Conservation (phyloP, 2,888 invertebrate genomes). For the Cryptosula pallasiana region DNA sequence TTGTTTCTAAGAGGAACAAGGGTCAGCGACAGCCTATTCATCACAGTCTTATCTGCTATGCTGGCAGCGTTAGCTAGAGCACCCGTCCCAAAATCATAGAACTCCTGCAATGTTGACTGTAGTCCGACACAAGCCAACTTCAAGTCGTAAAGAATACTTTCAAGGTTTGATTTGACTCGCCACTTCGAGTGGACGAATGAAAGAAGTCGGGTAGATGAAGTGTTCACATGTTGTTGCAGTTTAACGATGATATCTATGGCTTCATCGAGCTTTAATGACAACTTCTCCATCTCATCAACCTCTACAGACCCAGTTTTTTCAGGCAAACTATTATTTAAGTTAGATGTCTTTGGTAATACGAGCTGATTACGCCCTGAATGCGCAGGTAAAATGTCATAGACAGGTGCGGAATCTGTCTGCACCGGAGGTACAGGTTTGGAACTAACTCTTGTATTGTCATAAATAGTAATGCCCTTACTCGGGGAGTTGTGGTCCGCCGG, state of each 20-base stretch:
- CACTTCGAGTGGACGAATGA: constrained; percentile 66
- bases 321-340: not conserved
- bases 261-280: constrained; percentile 69
- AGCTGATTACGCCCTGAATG: not conserved
- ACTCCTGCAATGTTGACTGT: constrained; percentile 75
- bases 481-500: not conserved
- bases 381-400: not conserved
- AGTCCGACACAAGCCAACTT: constrained; percentile 73
- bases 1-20: constrained; percentile 39
- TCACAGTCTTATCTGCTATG: constrained; percentile 44
- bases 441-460: too few relatives aligned
- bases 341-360: not conserved
- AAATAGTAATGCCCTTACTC: not conserved
- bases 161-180: constrained; percentile 73
- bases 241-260: constrained; percentile 71
- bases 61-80: constrained; percentile 75
- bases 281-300: constrained; percentile 37
- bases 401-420: not conserved
- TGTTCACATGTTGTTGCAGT: constrained; percentile 73
- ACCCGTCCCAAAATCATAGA: constrained; percentile 82
- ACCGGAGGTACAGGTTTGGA: not conserved
- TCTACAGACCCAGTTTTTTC: not conserved
- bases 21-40: constrained; percentile 39
- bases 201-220: constrained; percentile 71
- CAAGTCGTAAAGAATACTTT: constrained; percentile 74